Percentiles rank a stretch among this genome's conserved stretches.
phyloP scores from a whole-genome alignment of 2,113 vertebrate genomes.

The Perca fluviatilis region DNA sequence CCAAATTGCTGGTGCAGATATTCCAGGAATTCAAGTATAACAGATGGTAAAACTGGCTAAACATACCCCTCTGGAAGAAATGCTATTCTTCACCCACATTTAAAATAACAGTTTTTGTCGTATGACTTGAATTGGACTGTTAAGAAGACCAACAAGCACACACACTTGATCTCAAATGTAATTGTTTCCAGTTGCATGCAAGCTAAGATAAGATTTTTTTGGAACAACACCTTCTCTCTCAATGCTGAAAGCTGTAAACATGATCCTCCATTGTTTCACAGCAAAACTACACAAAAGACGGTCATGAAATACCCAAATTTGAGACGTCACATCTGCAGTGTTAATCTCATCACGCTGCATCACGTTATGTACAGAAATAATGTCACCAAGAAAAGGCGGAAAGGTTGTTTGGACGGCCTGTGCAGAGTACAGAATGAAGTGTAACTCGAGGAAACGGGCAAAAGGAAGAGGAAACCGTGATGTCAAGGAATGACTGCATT shows the following conservation, averaged over 20 bases:
- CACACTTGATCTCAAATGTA: constrained; percentile 9
- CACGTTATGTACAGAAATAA: background rate
- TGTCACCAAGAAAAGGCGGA: constrained; percentile 41
- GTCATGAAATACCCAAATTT: background rate
- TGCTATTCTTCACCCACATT: constrained; percentile 8
- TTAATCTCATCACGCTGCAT: constrained; percentile 6
- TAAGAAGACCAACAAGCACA: background rate
- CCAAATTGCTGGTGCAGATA: constrained; percentile 56
- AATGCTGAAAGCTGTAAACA: constrained; percentile 30
- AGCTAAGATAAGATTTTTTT: constrained; percentile 12
- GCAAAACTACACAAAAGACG: constrained; percentile 19
- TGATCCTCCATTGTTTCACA: constrained; percentile 27
- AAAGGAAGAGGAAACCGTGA: constrained; percentile 75
- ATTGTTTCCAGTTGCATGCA: constrained; percentile 23
- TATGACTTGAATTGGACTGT: background rate
- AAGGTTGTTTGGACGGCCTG: constrained; percentile 33
- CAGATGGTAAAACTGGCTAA: constrained; percentile 47
- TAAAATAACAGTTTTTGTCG: background rate
- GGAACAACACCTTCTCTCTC: background rate
- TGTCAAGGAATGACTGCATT: constrained; percentile 71
- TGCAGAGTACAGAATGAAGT: constrained; percentile 24
- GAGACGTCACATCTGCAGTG: constrained; percentile 20
- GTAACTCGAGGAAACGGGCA: constrained; percentile 68
- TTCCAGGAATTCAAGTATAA: constrained; percentile 59
- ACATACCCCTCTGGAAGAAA: constrained; percentile 15